Evolutionary conservation across 2,888 invertebrate species (phyloP), one percentile per base, ranked within the genome.

Genomic region (Hermaeophaga mercurialis): DNA sequence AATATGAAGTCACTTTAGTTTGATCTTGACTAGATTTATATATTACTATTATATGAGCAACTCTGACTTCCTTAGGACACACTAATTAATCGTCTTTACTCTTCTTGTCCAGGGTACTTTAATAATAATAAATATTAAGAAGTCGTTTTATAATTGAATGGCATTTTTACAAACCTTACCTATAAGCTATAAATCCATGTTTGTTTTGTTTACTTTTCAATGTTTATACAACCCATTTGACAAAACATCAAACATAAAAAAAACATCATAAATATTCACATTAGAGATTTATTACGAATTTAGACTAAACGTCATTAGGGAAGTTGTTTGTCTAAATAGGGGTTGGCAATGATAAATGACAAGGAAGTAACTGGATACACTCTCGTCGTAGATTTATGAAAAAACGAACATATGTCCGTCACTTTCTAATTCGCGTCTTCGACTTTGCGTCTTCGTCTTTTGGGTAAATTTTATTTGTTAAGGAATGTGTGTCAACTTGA

Each of bases 241-340:
- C 36, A 24, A 15, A 41, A 41, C 19, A 41, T 41, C 14, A 24
- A 43, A 44, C 38, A 47, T 54, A 55, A 53, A 53, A 58, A 54
- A 61, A 57, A 61, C 43, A 49, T 47, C 57, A 61, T 56, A 53
- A 52, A 52, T 55, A 38, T 53, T 57, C 55, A 58, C 55, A 54
- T 56, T 24, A 34, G 31, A 57, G 61, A 61, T 54, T 31, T 54
- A 61, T 61, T 45, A 36, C 24, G 45, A 45, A 31, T 54, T 41
- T 45, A 39, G 61, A 53, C 55, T 56, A 65, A 60, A 62, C 61
- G 65, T 68, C 69, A 69, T 66, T 69, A 70, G 66, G 70, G 70
- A 70, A 70, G 70, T 68, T 62, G 66, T 67, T 68, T 67, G 70
- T 70, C 69, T 66, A 67, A 67, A 70, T 66, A 67, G 66, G 66